Conservation (phyloP, 2,113 vertebrate species). For the Coryphaenoides rupestris region DNA sequence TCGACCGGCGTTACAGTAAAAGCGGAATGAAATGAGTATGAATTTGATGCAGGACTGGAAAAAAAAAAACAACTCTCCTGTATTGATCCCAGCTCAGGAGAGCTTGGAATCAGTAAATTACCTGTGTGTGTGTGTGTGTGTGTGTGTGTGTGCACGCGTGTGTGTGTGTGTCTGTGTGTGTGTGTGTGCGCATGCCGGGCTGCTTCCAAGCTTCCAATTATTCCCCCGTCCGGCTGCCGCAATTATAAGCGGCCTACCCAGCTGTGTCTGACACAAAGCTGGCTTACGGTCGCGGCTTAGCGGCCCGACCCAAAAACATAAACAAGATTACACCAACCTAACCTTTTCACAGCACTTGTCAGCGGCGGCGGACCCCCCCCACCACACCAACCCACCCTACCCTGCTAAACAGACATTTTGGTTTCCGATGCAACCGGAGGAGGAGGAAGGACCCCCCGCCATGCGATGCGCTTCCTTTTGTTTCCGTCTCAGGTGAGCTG, state of each 20-base stretch:
- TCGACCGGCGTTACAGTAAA: no score
- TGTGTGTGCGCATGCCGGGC: no score
- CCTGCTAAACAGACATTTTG: constrained; percentile 37
- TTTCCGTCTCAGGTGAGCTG: no score
- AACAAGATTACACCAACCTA: constrained; percentile 57
- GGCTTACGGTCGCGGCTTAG: constrained; percentile 50
- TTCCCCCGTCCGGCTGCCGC: constrained; percentile 62
- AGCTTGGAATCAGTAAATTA: constrained; percentile 64
- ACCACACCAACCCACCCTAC: neutral
- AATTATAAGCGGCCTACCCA: constrained; percentile 61
- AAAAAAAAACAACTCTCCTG: no score
- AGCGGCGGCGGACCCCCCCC: constrained; percentile 39
- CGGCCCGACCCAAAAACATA: constrained; percentile 62
- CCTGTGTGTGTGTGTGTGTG: constrained; percentile 64
- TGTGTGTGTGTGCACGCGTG: no score
- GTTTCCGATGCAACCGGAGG: neutral
- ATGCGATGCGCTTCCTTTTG: no score
- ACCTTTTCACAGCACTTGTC: constrained; percentile 41
- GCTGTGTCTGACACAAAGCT: constrained; percentile 66
- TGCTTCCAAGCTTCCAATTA: constrained; percentile 65
- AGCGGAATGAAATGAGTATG: no score
- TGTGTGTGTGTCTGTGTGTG: no score
- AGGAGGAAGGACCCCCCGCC: neutral
- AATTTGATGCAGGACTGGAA: no score
- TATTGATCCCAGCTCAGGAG: neutral